These are phyloP conservation scores for Pogonophryne albipinna DNA, from an alignment of 2,797 vertebrate species.

Conservation along the genomic window DNA sequence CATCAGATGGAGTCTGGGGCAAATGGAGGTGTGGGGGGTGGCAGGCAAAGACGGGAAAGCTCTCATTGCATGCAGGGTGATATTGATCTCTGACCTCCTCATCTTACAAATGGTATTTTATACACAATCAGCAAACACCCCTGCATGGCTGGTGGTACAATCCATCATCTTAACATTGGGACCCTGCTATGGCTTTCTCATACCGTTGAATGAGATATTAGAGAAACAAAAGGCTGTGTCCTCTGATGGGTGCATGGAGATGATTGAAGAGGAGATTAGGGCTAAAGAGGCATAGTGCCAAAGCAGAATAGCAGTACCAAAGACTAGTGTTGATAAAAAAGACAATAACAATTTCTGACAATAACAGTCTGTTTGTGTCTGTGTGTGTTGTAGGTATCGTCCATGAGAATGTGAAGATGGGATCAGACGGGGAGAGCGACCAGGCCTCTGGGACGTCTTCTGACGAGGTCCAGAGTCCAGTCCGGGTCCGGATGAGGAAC, in stretches of 20 bases:
- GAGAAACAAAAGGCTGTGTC: slow-evolving; percentile 23
- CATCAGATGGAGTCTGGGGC: slow-evolving; percentile 68
- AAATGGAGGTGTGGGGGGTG: slow-evolving; percentile 30
- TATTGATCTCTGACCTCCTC: slow-evolving; percentile 73
- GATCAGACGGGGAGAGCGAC: slow-evolving; percentile 89
- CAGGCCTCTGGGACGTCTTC: slow-evolving; percentile 89
- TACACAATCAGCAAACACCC: slow-evolving; percentile 50
- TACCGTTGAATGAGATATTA: slow-evolving; percentile 32
- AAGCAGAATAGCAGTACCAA: background rate
- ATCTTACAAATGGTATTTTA: slow-evolving; percentile 64
- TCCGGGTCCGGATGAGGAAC: slow-evolving; percentile 87
- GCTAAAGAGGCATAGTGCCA: background rate
- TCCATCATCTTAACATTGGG: slow-evolving; percentile 44
- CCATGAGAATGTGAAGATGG: slow-evolving; percentile 88
- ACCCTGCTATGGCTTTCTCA: slow-evolving; percentile 19
- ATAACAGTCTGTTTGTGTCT: slow-evolving; percentile 18
- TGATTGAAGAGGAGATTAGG: background rate
- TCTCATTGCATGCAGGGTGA: slow-evolving; percentile 65
- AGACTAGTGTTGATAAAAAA: background rate
- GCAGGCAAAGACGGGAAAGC: slow-evolving; percentile 54
- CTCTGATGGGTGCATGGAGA: slow-evolving; percentile 2
- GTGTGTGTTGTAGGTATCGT: slow-evolving; percentile 79
- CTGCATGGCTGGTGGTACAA: slow-evolving; percentile 49
- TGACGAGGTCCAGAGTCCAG: slow-evolving; percentile 89
- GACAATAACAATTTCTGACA: background rate